Base-by-base conservation (phyloP, 2,888 invertebrate species). In the Drosophila diplacantha region DNA sequence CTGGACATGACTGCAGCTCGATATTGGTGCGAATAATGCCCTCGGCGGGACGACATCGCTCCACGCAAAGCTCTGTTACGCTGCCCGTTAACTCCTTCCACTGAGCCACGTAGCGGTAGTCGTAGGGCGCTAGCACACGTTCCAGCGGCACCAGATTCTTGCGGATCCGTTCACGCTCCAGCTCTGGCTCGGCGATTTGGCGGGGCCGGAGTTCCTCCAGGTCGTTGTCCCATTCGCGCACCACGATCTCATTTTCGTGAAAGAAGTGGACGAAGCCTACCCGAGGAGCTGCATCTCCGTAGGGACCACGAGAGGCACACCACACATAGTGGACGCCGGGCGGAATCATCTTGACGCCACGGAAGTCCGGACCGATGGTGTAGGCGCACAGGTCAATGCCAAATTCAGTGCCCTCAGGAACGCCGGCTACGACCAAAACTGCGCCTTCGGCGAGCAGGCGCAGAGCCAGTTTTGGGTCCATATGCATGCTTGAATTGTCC, bases 321-420 rank as follows among this genome's bases (percentile, higher is more conserved):
- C 96, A 96, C 16, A 99, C 90, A 85, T 94, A 98, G 88, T 99
- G 99, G 54, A 97, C 89, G 7, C 99, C 99, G 2, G 97, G 96
- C 0, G 99, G 99, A 79, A 99, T 98, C 98, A 99, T 98, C 91
- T 99, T 99, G 29, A 99, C 92, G 1, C 99, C 99, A 0, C 88
- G 83, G 88, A 99, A 99, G 85, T 95, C 95, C 59, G 95, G 94
- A 3, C 95, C 97, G 0, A 96, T 95, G 70, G 93, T 94, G 95
- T 98, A 98, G 0, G 93, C 92, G 85, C 94, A 94, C 86, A 95
- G 91, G 88, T 99, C 99, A 22, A 87, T 85, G n/a, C 99, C 99
- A 89, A 99, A 95, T 89, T 98, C 97, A 0, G 97, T 96, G 57
- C 96, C 96, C 71, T 91, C 89, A 0, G 98, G 98, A 35, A 98